Base-by-base conservation (phyloP, 2,113 vertebrate genomes). In the Lampris incognitus region DNA sequence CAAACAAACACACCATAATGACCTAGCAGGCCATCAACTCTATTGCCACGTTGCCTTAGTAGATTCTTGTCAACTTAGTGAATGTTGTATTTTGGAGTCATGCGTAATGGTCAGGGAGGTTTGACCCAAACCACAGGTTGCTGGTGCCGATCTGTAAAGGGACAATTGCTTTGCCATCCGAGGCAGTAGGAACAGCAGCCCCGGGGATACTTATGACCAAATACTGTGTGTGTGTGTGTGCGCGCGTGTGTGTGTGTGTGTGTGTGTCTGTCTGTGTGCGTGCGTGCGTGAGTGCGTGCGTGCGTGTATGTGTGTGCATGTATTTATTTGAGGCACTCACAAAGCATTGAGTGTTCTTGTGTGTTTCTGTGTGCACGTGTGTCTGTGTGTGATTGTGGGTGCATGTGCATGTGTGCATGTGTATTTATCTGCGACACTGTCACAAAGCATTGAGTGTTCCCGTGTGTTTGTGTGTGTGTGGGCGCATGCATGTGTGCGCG, bases 71-170 rank as follows among this genome's bases (percentile, higher is more conserved):
- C 70, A 82, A 85, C 42, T 70, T 69, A 79, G 76, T 4, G 60
- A 66, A 69, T 81, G 78, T 74, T 76, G 75, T 87, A 87, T 88
- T 92, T 90, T 86, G 81, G 69, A 85, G 63, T 56, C 52, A 37
- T 74, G 78, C 1, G 55, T 72, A 76, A 84, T 82, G 70, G 81
- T 90, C 84, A 76, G 78, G 72, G 39, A 76, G 81, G 79, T 82
- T 77, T 83, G 86, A 90, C 87, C 84, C 86, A 83, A 89, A 85
- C 88, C 89, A 82, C 89, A 85, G 65, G 78, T 76, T 49, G 40
- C 50, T 58, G 74, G 58, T 80, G 84, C 82, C 54, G 60, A 6
- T n/a, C 49, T 40, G 58, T 55, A 72, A 62, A 75, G 73, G 66
- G 50, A 64, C 70, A 38, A 5, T 0, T 40, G 52, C 63, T 9